phyloP scores from a whole-genome alignment of 2,888 invertebrate genomes.

The Camptogramma bilineatum region DNA sequence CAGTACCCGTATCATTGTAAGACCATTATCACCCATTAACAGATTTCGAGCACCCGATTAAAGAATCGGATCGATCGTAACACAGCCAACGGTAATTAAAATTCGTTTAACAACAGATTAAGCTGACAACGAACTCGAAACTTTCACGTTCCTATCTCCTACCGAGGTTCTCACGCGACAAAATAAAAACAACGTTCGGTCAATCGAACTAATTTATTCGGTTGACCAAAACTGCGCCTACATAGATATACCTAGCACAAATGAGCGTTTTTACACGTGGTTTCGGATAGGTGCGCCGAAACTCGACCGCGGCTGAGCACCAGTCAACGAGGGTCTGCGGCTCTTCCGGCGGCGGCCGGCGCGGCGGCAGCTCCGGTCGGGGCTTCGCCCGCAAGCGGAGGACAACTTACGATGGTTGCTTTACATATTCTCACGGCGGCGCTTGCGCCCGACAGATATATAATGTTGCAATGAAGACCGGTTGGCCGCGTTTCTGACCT shows the following conservation, averaged over 20 bases:
- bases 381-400: slow-evolving; percentile 43
- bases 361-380: slow-evolving; percentile 36
- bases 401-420: slow-evolving; percentile 58
- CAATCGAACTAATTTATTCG: slow-evolving; percentile 75
- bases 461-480: slow-evolving; percentile 76
- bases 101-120: slow-evolving; percentile 45
- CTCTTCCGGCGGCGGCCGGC: slow-evolving; percentile 43
- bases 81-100: slow-evolving; percentile 51
- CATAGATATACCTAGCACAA: slow-evolving; percentile 65
- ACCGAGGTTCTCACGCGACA: slow-evolving; percentile 75
- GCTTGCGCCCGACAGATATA: slow-evolving; percentile 71
- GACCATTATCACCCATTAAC: slow-evolving; percentile 51
- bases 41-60: slow-evolving; percentile 60
- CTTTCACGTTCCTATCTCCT: slow-evolving; percentile 60
- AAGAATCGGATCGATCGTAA: slow-evolving; percentile 48
- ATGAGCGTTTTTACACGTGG: slow-evolving; percentile 71
- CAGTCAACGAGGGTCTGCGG: slow-evolving; percentile 47
- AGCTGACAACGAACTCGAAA: slow-evolving; percentile 46
- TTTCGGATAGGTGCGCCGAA: slow-evolving; percentile 62
- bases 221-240: slow-evolving; percentile 70
- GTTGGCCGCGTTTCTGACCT: slow-evolving; percentile 67
- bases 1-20: slow-evolving; percentile 53
- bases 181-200: slow-evolving; percentile 67
- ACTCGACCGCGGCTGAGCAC: slow-evolving; percentile 47
- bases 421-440: slow-evolving; percentile 79